phyloP scores from a whole-genome alignment of 2,888 invertebrate species.

The Allolobophora icterica region DNA sequence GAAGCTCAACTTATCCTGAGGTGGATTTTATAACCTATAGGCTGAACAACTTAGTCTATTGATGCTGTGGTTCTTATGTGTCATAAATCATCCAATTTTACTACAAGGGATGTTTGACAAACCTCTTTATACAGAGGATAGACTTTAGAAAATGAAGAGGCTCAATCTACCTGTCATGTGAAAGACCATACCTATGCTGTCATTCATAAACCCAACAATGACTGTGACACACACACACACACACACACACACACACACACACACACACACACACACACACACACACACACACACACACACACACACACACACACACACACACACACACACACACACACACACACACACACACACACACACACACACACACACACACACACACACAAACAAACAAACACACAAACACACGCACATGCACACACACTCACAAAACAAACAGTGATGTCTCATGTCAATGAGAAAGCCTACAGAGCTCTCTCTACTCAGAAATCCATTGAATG shows the following conservation, averaged over 20 bases:
- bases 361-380: not conserved
- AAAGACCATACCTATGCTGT: not conserved
- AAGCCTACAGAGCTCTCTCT: not conserved
- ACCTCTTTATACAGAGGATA: too few species aligned
- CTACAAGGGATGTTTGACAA: not conserved
- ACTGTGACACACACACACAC: not conserved
- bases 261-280: too few species aligned
- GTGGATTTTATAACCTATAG: not conserved
- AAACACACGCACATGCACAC: too few species aligned
- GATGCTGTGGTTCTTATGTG: not conserved
- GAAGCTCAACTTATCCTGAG: not conserved
- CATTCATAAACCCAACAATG: not conserved
- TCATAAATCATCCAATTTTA: not conserved
- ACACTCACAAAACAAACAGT: not conserved
- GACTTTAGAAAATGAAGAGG: not conserved
- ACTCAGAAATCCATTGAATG: not conserved
- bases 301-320: too few species aligned
- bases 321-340: not conserved
- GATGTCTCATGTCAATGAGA: not conserved
- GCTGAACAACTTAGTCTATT: not conserved
- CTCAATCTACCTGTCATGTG: not conserved
- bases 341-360: not conserved
- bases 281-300: too few species aligned
- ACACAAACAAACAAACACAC: too few species aligned
- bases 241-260: not conserved